These are phyloP conservation scores for Heliocidaris tuberculata DNA, from an alignment of 35 echinoderm and acorn worm species.

Conservation along the genomic window DNA sequence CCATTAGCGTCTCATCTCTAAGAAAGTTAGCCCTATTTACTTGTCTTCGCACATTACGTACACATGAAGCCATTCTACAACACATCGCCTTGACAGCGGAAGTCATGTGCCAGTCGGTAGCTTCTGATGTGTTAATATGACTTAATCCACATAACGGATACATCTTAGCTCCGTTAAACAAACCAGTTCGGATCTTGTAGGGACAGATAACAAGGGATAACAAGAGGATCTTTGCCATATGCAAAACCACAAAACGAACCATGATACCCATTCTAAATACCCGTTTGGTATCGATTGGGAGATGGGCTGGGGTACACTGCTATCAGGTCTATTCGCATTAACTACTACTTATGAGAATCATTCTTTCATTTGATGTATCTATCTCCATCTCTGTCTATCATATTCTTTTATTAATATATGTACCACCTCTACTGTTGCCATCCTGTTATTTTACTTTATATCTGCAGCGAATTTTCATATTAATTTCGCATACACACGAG, in stretches of 20 bases:
- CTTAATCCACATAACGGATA: background rate
- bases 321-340: background rate
- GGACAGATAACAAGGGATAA: background rate
- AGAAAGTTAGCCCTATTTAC: too few species aligned
- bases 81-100: background rate
- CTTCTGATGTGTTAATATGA: background rate
- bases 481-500: too few species aligned
- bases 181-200: background rate
- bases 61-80: background rate
- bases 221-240: background rate
- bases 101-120: background rate
- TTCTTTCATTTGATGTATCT: background rate
- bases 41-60: background rate
- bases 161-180: background rate
- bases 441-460: too few species aligned
- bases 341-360: background rate
- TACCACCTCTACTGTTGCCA: too few species aligned
- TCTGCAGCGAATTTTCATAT: too few species aligned
- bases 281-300: background rate
- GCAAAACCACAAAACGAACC: background rate
- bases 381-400: too few species aligned
- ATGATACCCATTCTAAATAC: background rate
- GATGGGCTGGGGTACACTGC: background rate
- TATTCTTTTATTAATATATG: too few species aligned
- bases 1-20: too few species aligned